Conservation (phyloP, 2,113 vertebrate species). For the Epinephelus fuscoguttatus region DNA sequence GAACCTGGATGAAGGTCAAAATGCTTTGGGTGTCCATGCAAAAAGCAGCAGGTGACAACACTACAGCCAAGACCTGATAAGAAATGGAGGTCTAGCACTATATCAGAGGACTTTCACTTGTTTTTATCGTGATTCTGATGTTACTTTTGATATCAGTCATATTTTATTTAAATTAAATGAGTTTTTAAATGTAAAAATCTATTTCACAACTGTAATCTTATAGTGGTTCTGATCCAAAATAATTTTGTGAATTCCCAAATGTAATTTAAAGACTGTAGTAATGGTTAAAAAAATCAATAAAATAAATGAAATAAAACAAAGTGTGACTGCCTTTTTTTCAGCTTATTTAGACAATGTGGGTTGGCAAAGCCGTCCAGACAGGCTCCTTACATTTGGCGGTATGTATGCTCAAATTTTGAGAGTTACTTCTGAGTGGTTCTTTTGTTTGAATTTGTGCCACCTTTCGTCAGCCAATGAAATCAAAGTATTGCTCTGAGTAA, state of each 20-base stretch:
- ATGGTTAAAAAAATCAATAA: background rate
- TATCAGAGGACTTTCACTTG: background rate
- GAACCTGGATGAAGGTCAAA: constrained; percentile 87
- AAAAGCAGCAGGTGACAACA: constrained; percentile 85
- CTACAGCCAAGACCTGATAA: constrained; percentile 65
- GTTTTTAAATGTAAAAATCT: background rate
- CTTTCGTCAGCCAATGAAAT: no score
- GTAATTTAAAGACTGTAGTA: background rate
- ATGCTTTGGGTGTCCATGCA: constrained; percentile 79
- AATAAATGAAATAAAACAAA: no score
- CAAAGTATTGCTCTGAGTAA: no score
- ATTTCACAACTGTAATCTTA: background rate
- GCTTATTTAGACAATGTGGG: no score
- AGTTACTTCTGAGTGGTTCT: no score
- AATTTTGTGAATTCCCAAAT: background rate
- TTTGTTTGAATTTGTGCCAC: no score
- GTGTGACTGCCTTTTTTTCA: no score
- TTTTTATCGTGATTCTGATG: background rate
- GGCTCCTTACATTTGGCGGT: no score
- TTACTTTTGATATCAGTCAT: background rate
- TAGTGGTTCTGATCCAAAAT: background rate
- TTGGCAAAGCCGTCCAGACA: no score
- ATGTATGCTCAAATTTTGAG: no score
- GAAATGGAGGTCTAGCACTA: background rate
- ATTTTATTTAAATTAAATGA: background rate